Evolutionary conservation across 1,140 invertebrate genomes (phyloP), one percentile per base, ranked within the genome.

Genomic region (Harlomillsia oculata): DNA sequence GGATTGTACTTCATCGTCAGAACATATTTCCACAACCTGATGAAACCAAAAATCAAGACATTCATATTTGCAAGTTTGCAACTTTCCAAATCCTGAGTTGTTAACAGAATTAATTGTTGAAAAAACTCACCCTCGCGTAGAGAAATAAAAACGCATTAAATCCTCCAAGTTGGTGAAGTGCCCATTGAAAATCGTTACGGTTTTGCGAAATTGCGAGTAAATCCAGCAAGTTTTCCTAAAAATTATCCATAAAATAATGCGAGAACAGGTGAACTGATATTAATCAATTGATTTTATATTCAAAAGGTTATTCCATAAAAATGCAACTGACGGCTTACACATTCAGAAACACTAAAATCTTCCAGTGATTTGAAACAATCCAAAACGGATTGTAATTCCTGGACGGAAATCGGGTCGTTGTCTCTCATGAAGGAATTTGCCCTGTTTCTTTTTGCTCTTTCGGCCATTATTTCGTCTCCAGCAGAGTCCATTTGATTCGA

Each of bases 181-280:
- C 41, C 63, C 63, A 62, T 55, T 65, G 63, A 29, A 62, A 65
- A 56, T 65, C 63, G 18, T 62, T 51, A 2, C 56, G 46, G 21
- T 29, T 60, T 52, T 65, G 63, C 16, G 44, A 49, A 11, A 18
- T n/a, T n/a, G 23, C 34, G 5, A 65, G 37, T 5, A 53, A 21
- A 11, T 53, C 63, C 20, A 64, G 21, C 29, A 61, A 25, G 32
- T 26, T 37, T 18, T 50, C 63, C 63, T 65, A 50, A 8, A 56
- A 39, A 25, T 39, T 14, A 51, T 25, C 9, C 9, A n/a, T n/a
- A 26, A 21, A 21, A 46, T 28, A 45, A 26, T 21, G 21, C 26
- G 11, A 25, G 9, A 21, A 21, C 8, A 23, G 20, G 20, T 45
- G 26, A 23, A 23, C 8, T 9, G 16, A 21, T 26, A 21, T 41